Evolutionary conservation across 2,797 vertebrate genomes (phyloP).

Genomic region (Sebastiscus tertius): DNA sequence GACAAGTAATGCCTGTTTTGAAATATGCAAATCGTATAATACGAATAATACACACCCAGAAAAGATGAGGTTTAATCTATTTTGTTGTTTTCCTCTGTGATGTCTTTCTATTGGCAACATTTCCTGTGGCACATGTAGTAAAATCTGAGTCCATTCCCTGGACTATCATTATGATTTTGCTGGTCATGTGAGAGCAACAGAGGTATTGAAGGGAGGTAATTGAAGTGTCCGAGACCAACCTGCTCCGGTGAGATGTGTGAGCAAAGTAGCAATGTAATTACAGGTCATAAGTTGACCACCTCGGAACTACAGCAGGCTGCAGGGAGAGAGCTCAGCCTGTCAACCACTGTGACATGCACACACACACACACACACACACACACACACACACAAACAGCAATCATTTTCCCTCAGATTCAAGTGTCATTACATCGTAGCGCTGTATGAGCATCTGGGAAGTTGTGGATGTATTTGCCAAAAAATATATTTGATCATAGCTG

Average conservation of each 20-base stretch:
- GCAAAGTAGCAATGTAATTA: conserved; percentile 78
- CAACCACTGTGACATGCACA: conserved; percentile 50
- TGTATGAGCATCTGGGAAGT: neutral
- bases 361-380: neutral
- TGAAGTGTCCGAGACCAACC: conserved; percentile 60
- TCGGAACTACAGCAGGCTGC: conserved; percentile 61
- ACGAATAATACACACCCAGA: neutral
- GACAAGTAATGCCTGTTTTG: neutral
- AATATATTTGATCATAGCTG: conserved; percentile 7
- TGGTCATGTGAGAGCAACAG: conserved; percentile 45
- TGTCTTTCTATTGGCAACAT: neutral
- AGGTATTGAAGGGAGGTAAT: conserved; percentile 56
- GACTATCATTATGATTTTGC: conserved; percentile 55
- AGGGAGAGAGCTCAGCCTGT: conserved; percentile 69
- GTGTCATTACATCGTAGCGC: neutral
- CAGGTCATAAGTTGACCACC: conserved; percentile 80
- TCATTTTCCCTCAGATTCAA: conserved; percentile 4
- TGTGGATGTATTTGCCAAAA: conserved; percentile 10
- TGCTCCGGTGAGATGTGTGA: conserved; percentile 60
- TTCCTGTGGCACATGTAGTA: neutral
- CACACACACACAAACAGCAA: neutral
- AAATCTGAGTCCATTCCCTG: conserved; percentile 21
- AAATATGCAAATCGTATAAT: neutral
- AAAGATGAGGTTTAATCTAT: neutral
- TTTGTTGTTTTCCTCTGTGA: neutral